Evolutionary conservation across 2,113 vertebrate genomes (phyloP).

Genomic region (Oplegnathus fasciatus): DNA sequence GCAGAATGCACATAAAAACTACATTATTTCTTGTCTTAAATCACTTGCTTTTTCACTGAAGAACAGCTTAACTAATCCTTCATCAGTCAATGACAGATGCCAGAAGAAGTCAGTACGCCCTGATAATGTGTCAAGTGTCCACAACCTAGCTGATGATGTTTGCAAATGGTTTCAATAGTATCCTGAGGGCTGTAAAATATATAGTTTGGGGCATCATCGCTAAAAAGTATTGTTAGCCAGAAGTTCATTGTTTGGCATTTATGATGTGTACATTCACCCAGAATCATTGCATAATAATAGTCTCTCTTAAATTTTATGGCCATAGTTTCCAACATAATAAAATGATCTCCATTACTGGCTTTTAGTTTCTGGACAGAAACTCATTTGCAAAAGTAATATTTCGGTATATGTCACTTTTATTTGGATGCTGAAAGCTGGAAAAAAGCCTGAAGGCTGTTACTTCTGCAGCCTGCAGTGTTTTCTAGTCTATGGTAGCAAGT

Average conservation of each 20-base stretch:
- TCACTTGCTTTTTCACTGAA: background rate
- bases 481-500: background rate
- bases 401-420: background rate
- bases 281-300: background rate
- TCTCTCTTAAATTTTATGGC: background rate
- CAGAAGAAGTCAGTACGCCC: background rate
- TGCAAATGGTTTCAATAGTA: background rate
- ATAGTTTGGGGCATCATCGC: background rate
- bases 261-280: background rate
- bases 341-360: background rate
- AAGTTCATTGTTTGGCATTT: background rate
- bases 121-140: background rate
- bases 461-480: background rate
- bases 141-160: background rate
- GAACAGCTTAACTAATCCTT: background rate
- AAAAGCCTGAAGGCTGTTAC: background rate
- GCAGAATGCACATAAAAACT: background rate
- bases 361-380: background rate
- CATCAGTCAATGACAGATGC: background rate
- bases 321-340: background rate
- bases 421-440: background rate
- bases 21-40: background rate
- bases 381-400: background rate
- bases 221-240: background rate
- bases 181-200: background rate